Percentiles rank a stretch among this genome's conserved stretches.
Evolutionary conservation across 2,797 vertebrate genomes (phyloP).

Genomic region (Cercopithecus mitis): DNA sequence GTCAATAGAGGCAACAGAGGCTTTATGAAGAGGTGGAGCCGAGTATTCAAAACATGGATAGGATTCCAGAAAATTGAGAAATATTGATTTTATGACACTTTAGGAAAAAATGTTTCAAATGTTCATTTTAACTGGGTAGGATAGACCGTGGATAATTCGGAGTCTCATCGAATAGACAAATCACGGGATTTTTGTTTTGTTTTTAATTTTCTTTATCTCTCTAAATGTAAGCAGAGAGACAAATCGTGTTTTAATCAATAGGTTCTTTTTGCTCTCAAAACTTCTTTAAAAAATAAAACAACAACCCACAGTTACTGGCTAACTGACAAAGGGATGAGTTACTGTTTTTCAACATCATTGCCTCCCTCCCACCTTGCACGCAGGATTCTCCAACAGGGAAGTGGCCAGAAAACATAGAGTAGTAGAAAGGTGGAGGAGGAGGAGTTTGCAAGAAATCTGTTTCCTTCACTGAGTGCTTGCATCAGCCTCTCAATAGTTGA

Average conservation of each 20-base stretch:
- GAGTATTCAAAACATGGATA: neutral
- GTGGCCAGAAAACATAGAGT: neutral
- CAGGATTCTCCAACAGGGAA: neutral
- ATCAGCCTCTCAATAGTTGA: neutral
- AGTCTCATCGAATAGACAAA: neutral
- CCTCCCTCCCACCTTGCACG: neutral
- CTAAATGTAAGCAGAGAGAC: neutral
- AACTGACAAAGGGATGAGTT: slow-evolving; percentile 29
- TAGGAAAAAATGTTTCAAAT: neutral
- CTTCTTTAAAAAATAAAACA: neutral
- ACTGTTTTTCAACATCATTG: slow-evolving; percentile 30
- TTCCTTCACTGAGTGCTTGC: slow-evolving; percentile 22
- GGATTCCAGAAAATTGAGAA: neutral
- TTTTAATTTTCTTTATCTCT: neutral
- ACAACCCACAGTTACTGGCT: neutral
- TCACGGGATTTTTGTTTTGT: neutral
- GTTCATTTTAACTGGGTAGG: neutral
- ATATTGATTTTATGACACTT: slow-evolving; percentile 16
- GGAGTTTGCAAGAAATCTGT: neutral
- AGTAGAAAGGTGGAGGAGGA: neutral
- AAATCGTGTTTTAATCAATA: slow-evolving; percentile 17
- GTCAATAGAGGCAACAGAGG: neutral
- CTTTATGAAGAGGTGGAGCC: neutral
- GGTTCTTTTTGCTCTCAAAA: slow-evolving; percentile 22
- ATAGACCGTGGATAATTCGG: neutral